Percentiles rank a stretch among this genome's conserved stretches.
Evolutionary conservation across 1,140 invertebrate species (phyloP).

Genomic region (Protaetia brevitarsis): DNA sequence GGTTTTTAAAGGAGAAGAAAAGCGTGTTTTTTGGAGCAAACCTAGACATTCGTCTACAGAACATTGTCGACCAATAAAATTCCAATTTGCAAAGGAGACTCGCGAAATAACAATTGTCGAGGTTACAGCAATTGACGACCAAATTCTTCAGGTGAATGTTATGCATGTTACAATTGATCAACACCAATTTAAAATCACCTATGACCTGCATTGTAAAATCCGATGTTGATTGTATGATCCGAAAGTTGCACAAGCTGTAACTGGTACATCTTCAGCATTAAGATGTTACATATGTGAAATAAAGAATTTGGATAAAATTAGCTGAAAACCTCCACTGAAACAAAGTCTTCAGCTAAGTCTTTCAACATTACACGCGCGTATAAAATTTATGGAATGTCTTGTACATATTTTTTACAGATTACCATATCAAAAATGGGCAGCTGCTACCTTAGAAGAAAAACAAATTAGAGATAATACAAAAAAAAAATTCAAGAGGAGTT

Average conservation of each 20-base stretch:
- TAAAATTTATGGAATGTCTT: conserved; percentile 31
- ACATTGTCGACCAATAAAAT: neutral
- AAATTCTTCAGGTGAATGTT: conserved; percentile 30
- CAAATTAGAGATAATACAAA: conserved; percentile 29
- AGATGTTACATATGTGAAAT: conserved; percentile 46
- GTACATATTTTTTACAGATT: conserved; percentile 33
- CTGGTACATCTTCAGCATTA: conserved; percentile 41
- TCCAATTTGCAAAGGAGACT: neutral
- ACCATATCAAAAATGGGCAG: conserved; percentile 35
- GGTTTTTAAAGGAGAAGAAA: neutral
- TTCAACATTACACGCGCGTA: conserved; percentile 45
- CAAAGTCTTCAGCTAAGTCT: conserved; percentile 43
- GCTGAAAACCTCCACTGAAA: conserved; percentile 33
- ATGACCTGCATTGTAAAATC: conserved; percentile 44
- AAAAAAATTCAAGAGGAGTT: conserved; percentile 29
- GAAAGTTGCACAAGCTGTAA: conserved; percentile 47
- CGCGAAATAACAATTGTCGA: conserved; percentile 20
- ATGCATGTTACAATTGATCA: conserved; percentile 13
- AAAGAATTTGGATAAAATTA: conserved; percentile 45
- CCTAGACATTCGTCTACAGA: neutral
- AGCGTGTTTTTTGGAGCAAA: neutral
- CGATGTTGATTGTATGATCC: too few relatives aligned
- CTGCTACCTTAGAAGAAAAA: conserved; percentile 26
- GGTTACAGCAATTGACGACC: conserved; percentile 27
- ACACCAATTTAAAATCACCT: conserved; percentile 26